Evolutionary conservation across 2,113 vertebrate species (phyloP).

Genomic region (Carassius auratus): DNA sequence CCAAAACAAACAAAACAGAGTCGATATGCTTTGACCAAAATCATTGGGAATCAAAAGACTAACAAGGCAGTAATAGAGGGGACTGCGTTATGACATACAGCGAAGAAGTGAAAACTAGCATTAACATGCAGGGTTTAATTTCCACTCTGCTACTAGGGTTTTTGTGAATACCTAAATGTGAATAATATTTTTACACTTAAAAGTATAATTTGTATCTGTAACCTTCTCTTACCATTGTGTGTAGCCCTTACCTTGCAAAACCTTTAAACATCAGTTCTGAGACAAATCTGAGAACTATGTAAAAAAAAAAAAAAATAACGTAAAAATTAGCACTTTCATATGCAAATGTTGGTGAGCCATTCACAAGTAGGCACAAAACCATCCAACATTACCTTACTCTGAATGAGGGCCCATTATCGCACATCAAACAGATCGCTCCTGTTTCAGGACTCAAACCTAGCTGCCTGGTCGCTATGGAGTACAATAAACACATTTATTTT

Average conservation of each 20-base stretch:
- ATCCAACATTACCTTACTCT: neutral
- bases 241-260: neutral
- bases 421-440: neutral
- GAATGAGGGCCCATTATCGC: neutral
- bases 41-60: neutral
- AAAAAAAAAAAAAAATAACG: neutral
- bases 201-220: neutral
- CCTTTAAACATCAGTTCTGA: no score
- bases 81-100: neutral
- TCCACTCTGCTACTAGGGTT: neutral
- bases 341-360: neutral
- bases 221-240: neutral
- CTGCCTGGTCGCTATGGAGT: neutral
- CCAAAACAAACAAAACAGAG: neutral
- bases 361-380: neutral
- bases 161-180: neutral
- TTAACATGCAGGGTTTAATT: conserved; percentile 13
- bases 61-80: neutral
- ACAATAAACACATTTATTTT: neutral
- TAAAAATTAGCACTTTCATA: neutral
- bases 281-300: neutral
- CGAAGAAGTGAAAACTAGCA: neutral
- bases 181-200: neutral
- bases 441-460: neutral
- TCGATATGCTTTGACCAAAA: neutral